Evolutionary conservation across 2,113 vertebrate genomes (phyloP), one percentile per base, ranked within the genome.

Genomic region (Eptesicus fuscus): DNA sequence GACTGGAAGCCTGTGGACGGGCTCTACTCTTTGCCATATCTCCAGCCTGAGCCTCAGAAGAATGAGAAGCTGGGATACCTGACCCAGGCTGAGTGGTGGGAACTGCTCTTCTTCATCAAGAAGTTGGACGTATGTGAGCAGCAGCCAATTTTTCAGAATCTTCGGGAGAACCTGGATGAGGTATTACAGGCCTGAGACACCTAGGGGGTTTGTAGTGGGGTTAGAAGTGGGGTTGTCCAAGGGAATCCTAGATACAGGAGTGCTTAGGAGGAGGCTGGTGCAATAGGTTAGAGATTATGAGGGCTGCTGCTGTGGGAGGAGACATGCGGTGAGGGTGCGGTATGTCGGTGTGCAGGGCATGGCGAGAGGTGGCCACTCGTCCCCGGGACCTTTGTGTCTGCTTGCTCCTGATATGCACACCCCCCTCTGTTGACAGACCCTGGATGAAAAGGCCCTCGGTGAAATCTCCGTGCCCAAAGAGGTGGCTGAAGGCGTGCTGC

Each of bases 81-180:
- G 94, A 99, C 98, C 92, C 98, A 99, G 10, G 99, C 99, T 0
- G 99, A 99, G 97, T 99, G 99, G 99, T 99, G 99, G 99, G 99
- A 99, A 96, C 93, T 99, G 71, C 99, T 99, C 30, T 99, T 99
- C 98, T 99, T 99, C 42, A 98, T 99, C 96, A 99, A 98, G 98
- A 99, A 99, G 88, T 98, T 99, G 97, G 99, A 99, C 49, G 70
- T 83, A 0, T 96, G 97, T 74, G 99, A 99, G 96, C 99, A 99
- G 97, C 97, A 98, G 71, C 98, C 99, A 83, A 97, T 99, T 94
- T 93, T 97, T 92, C 65, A 84, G 61, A 96, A 99, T 79, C 98
- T 99, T 71, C 97, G 71, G 83, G 98, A 99, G 97, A 99, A 97
- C 47, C 97, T 98, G 14, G 98, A 98, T 7, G 98, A 99, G 99